A percentile compares a stretch with the other conserved stretches of the same genome.
These are phyloP conservation scores for Macrobrachium rosenbergii DNA, from an alignment of 1,140 invertebrate genomes.

Conservation along the genomic window DNA sequence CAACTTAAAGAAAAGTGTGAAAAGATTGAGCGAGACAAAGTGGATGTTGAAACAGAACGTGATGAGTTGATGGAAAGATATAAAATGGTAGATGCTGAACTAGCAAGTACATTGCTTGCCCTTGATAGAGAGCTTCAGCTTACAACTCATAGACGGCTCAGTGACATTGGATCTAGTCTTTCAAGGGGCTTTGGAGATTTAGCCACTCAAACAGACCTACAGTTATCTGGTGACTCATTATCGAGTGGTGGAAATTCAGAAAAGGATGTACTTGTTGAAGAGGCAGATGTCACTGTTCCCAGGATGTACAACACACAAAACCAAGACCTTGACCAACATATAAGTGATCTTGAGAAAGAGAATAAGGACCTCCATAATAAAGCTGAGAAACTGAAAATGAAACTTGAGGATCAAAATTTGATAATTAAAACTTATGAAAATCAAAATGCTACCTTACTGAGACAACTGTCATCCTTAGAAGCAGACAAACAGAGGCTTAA, in stretches of 20 bases:
- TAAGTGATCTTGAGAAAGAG: slow-evolving; percentile 29
- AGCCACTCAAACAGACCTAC: neutral
- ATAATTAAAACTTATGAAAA: slow-evolving; percentile 36
- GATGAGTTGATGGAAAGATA: slow-evolving; percentile 31
- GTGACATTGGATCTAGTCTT: slow-evolving; percentile 11
- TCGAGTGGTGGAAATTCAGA: no score
- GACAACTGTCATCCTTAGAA: neutral
- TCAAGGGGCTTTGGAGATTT: neutral
- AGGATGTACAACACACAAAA: neutral
- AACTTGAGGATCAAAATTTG: slow-evolving; percentile 36
- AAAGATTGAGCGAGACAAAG: slow-evolving; percentile 18
- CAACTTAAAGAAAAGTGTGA: neutral
- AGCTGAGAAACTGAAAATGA: slow-evolving; percentile 12
- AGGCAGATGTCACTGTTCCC: neutral
- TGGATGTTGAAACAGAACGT: slow-evolving; percentile 20
- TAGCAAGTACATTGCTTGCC: slow-evolving; percentile 18
- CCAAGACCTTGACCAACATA: neutral
- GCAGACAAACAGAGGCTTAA: slow-evolving; percentile 7
- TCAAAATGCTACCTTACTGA: slow-evolving; percentile 22
- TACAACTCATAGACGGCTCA: slow-evolving; percentile 14
- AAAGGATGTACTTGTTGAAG: neutral
- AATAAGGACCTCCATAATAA: slow-evolving; percentile 42
- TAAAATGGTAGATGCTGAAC: slow-evolving; percentile 26
- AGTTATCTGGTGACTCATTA: neutral
- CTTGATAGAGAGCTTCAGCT: slow-evolving; percentile 28